A percentile compares a stretch with the other conserved stretches of the same genome.
Evolutionary conservation across 2,888 invertebrate species (phyloP).

Genomic region (Notodonta dromedarius): DNA sequence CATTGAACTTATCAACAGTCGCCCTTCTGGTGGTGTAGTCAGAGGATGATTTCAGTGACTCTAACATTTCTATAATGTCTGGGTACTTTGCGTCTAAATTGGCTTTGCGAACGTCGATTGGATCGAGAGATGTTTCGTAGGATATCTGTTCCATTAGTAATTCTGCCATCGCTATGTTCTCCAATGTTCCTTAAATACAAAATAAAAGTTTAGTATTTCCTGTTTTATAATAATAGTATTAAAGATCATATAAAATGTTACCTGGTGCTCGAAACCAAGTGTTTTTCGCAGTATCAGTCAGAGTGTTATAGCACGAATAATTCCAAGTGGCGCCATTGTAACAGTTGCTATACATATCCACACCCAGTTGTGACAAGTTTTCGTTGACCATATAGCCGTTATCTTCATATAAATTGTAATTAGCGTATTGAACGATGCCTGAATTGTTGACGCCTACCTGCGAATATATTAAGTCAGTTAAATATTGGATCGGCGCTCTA

Average conservation of each 20-base stretch:
- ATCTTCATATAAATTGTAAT: constrained; percentile 75
- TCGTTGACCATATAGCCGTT: constrained; percentile 68
- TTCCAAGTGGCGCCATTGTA: constrained; percentile 53
- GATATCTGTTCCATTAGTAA: constrained; percentile 86
- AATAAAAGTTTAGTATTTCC: background rate
- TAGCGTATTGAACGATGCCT: constrained; percentile 80
- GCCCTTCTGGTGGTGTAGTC: constrained; percentile 77
- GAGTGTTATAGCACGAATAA: constrained; percentile 46
- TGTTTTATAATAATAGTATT: too few species aligned
- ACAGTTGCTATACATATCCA: constrained; percentile 43
- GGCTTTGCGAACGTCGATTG: constrained; percentile 77
- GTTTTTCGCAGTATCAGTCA: constrained; percentile 61
- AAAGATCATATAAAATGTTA: constrained; percentile 18
- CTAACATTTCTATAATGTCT: constrained; percentile 70
- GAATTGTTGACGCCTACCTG: constrained; percentile 56
- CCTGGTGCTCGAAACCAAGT: constrained; percentile 61
- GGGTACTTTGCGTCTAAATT: constrained; percentile 71
- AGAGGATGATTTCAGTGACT: constrained; percentile 75
- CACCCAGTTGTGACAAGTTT: constrained; percentile 26
- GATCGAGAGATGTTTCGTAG: constrained; percentile 78
- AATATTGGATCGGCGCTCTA: too few species aligned
- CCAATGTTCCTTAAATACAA: constrained; percentile 68
- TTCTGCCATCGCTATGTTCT: constrained; percentile 82
- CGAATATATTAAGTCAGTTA: too few species aligned
- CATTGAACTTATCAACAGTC: constrained; percentile 82